phyloP scores from a whole-genome alignment of 2,113 vertebrate species.

The Neogobius melanostomus region DNA sequence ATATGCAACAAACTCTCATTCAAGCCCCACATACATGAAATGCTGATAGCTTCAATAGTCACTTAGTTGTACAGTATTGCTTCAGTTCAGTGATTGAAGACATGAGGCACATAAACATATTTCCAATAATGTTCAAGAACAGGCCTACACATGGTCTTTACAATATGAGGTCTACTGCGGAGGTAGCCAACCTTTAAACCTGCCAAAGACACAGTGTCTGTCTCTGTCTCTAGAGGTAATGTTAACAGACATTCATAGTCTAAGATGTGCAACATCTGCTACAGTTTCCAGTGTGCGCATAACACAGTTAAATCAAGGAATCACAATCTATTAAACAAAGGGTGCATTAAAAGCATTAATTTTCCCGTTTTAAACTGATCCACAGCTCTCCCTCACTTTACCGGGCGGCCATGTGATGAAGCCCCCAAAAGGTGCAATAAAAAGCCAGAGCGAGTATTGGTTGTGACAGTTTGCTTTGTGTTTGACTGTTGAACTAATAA shows the following conservation, averaged over 20 bases:
- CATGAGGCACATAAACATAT: slow-evolving; percentile 52
- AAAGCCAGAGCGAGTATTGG: slow-evolving; percentile 15
- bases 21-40: slow-evolving; percentile 32
- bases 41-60: slow-evolving; percentile 37
- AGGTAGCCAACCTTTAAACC: slow-evolving; percentile 18
- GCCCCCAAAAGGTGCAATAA: slow-evolving; percentile 14
- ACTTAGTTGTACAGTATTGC: slow-evolving; percentile 46
- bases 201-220: slow-evolving; percentile 23
- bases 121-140: slow-evolving; percentile 22
- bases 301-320: slow-evolving; percentile 36
- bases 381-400: slow-evolving; percentile 21
- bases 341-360: slow-evolving; percentile 13
- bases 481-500: slow-evolving; percentile 17
- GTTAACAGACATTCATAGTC: slow-evolving; percentile 56
- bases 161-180: slow-evolving; percentile 17
- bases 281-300: slow-evolving; percentile 22
- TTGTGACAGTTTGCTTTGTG: slow-evolving; percentile 9
- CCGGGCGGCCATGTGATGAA: slow-evolving; percentile 4
- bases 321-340: slow-evolving; percentile 38
- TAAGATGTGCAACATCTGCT: slow-evolving; percentile 37
- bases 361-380: slow-evolving; percentile 23
- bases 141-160: background rate
- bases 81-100: slow-evolving; percentile 45
- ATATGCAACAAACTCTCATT: slow-evolving; percentile 22
- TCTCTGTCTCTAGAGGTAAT: slow-evolving; percentile 49